Conservation (phyloP, 1,140 invertebrate genomes). For the Scaptomyza graminum region DNA sequence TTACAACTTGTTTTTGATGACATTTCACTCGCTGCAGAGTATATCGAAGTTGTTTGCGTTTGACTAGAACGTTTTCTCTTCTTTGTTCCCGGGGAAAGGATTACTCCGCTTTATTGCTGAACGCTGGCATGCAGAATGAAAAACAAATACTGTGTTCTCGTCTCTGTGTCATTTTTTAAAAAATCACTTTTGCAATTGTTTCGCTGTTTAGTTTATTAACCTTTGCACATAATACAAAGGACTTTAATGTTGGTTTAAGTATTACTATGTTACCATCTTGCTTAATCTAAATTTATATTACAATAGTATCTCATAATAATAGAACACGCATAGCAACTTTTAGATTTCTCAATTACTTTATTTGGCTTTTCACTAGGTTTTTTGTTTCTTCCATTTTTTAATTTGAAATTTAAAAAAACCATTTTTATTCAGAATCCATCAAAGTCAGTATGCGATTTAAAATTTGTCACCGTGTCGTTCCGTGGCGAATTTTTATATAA, state of each 20-base stretch:
- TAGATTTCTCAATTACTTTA: conserved; percentile 36
- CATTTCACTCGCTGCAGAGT: too few species aligned
- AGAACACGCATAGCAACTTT: conserved; percentile 36
- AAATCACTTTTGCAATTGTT: conserved; percentile 65
- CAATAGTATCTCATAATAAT: conserved; percentile 35
- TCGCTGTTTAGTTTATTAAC: conserved; percentile 70
- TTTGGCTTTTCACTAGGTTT: too few species aligned
- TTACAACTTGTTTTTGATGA: too few species aligned
- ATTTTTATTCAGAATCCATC: conserved; percentile 57
- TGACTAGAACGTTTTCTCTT: too few species aligned
- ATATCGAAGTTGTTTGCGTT: too few species aligned
- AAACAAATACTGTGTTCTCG: conserved; percentile 55
- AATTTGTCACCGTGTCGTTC: conserved; percentile 78
- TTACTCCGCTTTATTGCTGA: neutral
- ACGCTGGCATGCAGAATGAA: conserved; percentile 34
- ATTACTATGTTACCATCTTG: neutral
- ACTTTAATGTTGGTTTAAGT: conserved; percentile 63
- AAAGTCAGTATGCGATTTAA: conserved; percentile 65
- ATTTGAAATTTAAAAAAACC: conserved; percentile 77
- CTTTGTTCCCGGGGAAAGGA: too few species aligned
- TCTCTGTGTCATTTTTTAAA: conserved; percentile 70
- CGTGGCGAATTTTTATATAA: conserved; percentile 66
- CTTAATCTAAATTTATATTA: conserved; percentile 36
- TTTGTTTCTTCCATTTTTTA: conserved; percentile 45
- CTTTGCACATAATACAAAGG: conserved; percentile 67